Base-by-base conservation (phyloP, 2,888 invertebrate species). In the Mycogona germanica region DNA sequence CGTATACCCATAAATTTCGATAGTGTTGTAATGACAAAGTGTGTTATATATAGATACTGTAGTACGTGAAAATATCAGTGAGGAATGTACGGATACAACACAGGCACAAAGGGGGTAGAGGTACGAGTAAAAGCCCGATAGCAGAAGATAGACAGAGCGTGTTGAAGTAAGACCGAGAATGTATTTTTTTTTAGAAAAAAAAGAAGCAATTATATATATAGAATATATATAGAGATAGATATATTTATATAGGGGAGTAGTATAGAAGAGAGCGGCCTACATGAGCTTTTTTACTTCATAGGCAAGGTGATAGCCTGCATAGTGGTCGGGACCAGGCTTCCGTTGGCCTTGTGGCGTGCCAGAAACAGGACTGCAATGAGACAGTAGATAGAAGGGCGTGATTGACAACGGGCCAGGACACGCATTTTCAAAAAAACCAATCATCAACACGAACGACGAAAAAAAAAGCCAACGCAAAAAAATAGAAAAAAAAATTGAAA, bases 281-380 rank as follows among this genome's bases (percentile, higher is more conserved):
- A 95, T 93, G 83, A 95, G 88, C 81, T 95, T 95, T 87, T 95
- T 93, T 81, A 95, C 93, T 89, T 95, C 93, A 82, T 95, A 95
- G 81, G 93, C 92, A 78, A 95, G 88, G 80, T 93, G 92, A 80
- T 91, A 91, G 80, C 91, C 91, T 79, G 89, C 87, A 80, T 89
- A 91, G 79, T 86, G 84, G 75, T 58, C 60, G 32, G 58, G 49
- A 51, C 57, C 57, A 52, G 60, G 60, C 62, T 62, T 63, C 62
- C 61, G 55, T 56, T 54, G 57, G 59, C 60, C 60, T 57, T 60
- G 59, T 53, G 60, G 58, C 57, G 61, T 61, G 59, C 60, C 60
- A 59, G 60, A 58, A 58, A 60, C 60, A 59, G 61, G 61, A 59
- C 62, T 60, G 61, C 35, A 60, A 60, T 54, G 54, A 54, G 40